These are phyloP conservation scores for Planiliza haematocheilus DNA, from an alignment of 2,113 vertebrate genomes.

Conservation along the genomic window DNA sequence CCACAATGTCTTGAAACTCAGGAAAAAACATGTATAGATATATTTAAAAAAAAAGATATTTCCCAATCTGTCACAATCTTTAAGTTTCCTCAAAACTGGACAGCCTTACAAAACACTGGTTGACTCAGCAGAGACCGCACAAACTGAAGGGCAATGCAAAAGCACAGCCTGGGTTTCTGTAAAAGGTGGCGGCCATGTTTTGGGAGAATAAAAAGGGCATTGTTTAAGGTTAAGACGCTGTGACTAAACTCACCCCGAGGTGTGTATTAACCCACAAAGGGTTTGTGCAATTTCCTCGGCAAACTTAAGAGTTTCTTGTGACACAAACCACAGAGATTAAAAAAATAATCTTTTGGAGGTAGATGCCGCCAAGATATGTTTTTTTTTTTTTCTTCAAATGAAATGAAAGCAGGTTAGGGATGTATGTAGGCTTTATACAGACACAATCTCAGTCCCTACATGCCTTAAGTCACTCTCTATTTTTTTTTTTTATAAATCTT, in stretches of 20 bases:
- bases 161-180: neutral
- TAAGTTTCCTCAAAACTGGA: constrained; percentile 11
- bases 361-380: constrained; percentile 6
- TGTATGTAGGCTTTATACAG: constrained; percentile 37
- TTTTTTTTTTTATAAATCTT: neutral
- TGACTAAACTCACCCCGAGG: neutral
- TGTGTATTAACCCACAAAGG: neutral
- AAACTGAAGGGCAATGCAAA: constrained; percentile 9
- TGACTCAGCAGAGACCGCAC: constrained; percentile 24
- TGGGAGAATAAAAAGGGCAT: neutral
- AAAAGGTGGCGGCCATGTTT: neutral
- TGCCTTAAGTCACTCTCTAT: neutral
- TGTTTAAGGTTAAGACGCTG: neutral
- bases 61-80: constrained; percentile 30
- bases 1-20: no score
- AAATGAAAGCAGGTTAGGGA: constrained; percentile 45
- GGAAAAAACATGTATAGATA: no score
- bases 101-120: neutral
- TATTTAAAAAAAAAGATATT: neutral
- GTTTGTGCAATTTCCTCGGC: neutral
- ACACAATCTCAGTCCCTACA: neutral
- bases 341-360: neutral
- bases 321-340: constrained; percentile 3
- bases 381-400: constrained; percentile 21
- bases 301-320: constrained; percentile 8